Evolutionary conservation across 1,140 invertebrate species (phyloP).

Genomic region (Macrobrachium rosenbergii): DNA sequence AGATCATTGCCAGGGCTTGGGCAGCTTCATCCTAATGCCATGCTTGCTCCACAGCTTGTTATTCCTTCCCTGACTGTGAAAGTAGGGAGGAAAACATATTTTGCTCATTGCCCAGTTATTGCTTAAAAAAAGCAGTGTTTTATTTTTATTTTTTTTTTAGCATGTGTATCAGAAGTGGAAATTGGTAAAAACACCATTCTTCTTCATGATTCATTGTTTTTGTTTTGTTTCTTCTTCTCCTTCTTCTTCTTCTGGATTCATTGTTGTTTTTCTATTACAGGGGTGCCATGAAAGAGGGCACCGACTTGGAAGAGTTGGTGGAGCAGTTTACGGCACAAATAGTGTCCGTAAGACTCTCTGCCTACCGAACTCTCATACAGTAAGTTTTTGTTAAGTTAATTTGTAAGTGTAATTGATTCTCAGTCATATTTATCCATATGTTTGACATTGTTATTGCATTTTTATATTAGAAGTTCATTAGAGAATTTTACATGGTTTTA

Average conservation of each 20-base stretch:
- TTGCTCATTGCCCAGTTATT: too few species aligned
- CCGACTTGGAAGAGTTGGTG: slow-evolving; percentile 31
- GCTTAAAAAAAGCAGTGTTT: too few species aligned
- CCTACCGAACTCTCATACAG: slow-evolving; percentile 35
- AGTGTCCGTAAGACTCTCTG: slow-evolving; percentile 27
- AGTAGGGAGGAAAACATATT: too few species aligned
- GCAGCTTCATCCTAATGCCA: too few species aligned
- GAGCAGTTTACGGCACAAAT: slow-evolving; percentile 34
- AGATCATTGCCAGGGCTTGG: too few species aligned
- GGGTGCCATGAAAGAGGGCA: slow-evolving; percentile 36
- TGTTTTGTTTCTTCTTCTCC: too few species aligned
- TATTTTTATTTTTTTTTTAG: too few species aligned
- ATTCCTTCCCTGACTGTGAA: too few species aligned
- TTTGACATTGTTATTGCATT: neutral
- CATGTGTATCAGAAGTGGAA: too few species aligned
- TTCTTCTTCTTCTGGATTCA: neutral
- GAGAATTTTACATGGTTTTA: neutral
- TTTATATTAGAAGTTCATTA: neutral
- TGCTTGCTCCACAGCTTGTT: too few species aligned
- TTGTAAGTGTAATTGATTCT: slow-evolving; percentile 1
- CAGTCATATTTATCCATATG: neutral
- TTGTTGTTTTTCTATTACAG: neutral
- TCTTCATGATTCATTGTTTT: too few species aligned
- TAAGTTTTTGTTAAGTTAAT: slow-evolving; percentile 25
- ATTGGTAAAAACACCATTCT: too few species aligned